Conservation (phyloP, 2,888 invertebrate species). For the Platycnemis pennipes region DNA sequence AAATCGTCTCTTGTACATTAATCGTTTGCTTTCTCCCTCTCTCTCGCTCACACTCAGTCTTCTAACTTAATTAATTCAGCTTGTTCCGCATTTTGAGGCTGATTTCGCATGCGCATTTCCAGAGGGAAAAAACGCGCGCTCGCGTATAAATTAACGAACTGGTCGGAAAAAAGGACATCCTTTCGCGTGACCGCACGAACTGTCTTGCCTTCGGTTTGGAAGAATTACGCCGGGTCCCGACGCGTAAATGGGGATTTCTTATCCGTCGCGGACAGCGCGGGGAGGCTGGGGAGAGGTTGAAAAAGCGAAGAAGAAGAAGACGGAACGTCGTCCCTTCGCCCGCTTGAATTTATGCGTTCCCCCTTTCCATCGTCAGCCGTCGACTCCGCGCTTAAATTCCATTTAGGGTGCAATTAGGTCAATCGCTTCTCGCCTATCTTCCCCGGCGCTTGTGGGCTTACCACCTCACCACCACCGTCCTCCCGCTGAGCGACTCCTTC, state of each 20-base stretch:
- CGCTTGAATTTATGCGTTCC: background rate
- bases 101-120: slow-evolving; percentile 8
- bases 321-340: background rate
- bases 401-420: slow-evolving; percentile 19
- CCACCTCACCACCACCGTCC: background rate
- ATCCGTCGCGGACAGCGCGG: background rate
- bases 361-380: background rate
- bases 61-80: slow-evolving; percentile 27
- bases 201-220: background rate
- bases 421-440: slow-evolving; percentile 21
- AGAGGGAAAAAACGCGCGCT: background rate
- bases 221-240: background rate
- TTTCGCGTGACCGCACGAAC: slow-evolving; percentile 31
- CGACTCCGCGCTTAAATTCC: background rate
- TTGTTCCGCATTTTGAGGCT: background rate
- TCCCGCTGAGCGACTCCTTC: background rate
- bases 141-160: slow-evolving; percentile 19
- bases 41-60: background rate
- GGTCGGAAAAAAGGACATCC: background rate
- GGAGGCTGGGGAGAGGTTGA: background rate
- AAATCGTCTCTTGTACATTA: background rate
- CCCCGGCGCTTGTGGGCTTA: background rate
- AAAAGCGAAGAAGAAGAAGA: background rate
- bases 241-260: slow-evolving; percentile 2
- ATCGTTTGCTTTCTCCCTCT: background rate